A percentile compares a stretch with the other conserved stretches of the same genome.
Conservation (phyloP, 1,140 invertebrate genomes). For the Heterodera schachtii region DNA sequence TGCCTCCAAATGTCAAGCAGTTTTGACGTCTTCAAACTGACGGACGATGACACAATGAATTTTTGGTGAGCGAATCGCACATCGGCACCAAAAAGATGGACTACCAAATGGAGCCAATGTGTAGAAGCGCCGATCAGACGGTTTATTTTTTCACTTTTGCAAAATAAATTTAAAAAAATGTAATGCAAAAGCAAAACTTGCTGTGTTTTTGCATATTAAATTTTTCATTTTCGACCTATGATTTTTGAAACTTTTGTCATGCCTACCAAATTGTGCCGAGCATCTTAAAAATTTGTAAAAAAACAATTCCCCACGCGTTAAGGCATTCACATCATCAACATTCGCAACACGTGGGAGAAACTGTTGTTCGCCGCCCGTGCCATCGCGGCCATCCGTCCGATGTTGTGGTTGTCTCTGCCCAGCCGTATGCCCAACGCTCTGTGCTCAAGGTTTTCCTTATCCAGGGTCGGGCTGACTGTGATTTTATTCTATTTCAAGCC, state of each 20-base stretch:
- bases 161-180: no score
- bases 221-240: no score
- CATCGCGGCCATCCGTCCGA: slow-evolving; percentile 92
- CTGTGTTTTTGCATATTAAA: no score
- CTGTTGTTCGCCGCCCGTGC: slow-evolving; percentile 91
- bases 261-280: no score
- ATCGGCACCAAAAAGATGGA: slow-evolving; percentile 90
- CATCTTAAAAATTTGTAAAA: no score
- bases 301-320: slow-evolving; percentile 27
- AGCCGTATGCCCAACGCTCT: slow-evolving; percentile 87
- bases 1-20: background rate
- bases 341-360: slow-evolving; percentile 97
- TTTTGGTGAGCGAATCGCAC: slow-evolving; percentile 90
- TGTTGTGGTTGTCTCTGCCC: slow-evolving; percentile 72
- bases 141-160: slow-evolving; percentile 67
- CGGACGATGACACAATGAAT: slow-evolving; percentile 88
- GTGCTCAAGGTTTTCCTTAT: slow-evolving; percentile 77
- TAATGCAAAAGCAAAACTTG: no score
- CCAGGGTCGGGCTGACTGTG: no score
- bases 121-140: slow-evolving; percentile 89
- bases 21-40: slow-evolving; percentile 36
- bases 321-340: slow-evolving; percentile 89
- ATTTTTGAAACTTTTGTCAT: no score
- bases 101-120: slow-evolving; percentile 90
- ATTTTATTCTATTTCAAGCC: no score